Conservation (phyloP, 2,797 vertebrate genomes). For the Hozukius guyotensis region DNA sequence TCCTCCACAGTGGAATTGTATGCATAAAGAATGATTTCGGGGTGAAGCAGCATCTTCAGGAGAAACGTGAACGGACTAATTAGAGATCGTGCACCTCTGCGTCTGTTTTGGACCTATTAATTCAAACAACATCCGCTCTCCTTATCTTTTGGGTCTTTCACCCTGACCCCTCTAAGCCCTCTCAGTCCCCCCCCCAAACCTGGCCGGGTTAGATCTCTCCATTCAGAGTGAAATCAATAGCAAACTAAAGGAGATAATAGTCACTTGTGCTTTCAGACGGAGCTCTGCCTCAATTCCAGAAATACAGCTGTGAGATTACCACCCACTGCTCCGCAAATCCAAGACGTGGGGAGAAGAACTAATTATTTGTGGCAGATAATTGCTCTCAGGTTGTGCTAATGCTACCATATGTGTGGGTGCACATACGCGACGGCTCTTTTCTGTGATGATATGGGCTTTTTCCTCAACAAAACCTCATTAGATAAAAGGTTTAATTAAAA, state of each 20-base stretch:
- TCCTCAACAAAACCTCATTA: constrained; percentile 49
- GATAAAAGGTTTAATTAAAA: constrained; percentile 62
- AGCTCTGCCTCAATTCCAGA: constrained; percentile 59
- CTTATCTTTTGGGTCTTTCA: constrained; percentile 34
- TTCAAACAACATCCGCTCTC: constrained; percentile 12
- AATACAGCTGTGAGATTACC: constrained; percentile 71
- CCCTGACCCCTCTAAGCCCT: constrained; percentile 20
- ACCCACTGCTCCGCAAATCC: constrained; percentile 70
- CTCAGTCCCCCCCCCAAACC: constrained; percentile 21
- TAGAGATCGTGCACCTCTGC: constrained; percentile 13
- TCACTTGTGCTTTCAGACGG: constrained; percentile 60
- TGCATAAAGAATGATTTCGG: constrained; percentile 34
- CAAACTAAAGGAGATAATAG: constrained; percentile 64
- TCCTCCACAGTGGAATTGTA: constrained; percentile 17
- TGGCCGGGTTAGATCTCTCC: constrained; percentile 46
- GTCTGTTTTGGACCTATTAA: constrained; percentile 27
- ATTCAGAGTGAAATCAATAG: constrained; percentile 64
- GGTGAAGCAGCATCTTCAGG: constrained; percentile 16
- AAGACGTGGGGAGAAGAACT: constrained; percentile 63
- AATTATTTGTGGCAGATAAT: constrained; percentile 77
- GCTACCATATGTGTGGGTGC: constrained; percentile 60
- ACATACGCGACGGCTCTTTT: constrained; percentile 32
- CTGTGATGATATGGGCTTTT: constrained; percentile 31
- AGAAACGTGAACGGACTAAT: constrained; percentile 40
- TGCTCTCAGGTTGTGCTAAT: constrained; percentile 69